Evolutionary conservation across 2,797 vertebrate species (phyloP).

Genomic region (Rhabdomys pumilio): DNA sequence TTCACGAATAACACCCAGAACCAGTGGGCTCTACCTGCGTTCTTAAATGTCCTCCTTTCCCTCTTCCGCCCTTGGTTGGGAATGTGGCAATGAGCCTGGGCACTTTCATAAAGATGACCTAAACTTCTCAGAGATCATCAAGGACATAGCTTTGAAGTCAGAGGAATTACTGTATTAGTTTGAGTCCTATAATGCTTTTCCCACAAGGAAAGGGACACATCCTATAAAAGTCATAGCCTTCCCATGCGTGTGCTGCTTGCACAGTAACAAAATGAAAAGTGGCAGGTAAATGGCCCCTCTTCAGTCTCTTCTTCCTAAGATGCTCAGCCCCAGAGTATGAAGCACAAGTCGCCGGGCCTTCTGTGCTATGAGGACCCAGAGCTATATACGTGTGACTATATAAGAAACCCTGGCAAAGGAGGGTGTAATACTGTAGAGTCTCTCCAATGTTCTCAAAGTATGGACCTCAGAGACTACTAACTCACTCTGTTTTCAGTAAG

Average conservation of each 20-base stretch:
- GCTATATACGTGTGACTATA: not conserved
- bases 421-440: not conserved
- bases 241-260: not conserved
- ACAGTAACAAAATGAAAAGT: constrained; percentile 11
- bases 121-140: not conserved
- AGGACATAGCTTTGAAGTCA: constrained; percentile 19
- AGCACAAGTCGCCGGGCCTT: not conserved
- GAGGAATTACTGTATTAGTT: not conserved
- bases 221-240: not conserved
- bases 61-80: not conserved
- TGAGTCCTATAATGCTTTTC: constrained; percentile 11
- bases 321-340: not conserved
- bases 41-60: not conserved
- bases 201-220: not conserved
- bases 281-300: not conserved
- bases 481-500: not conserved
- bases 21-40: not conserved
- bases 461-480: not conserved
- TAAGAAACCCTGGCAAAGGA: not conserved
- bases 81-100: not conserved
- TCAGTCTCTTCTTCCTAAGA: not conserved
- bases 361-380: not conserved
- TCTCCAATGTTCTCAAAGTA: not conserved
- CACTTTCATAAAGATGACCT: not conserved
- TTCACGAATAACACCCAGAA: not conserved